Conservation (phyloP, 2,113 vertebrate genomes). For the Chaetodon trifascialis region DNA sequence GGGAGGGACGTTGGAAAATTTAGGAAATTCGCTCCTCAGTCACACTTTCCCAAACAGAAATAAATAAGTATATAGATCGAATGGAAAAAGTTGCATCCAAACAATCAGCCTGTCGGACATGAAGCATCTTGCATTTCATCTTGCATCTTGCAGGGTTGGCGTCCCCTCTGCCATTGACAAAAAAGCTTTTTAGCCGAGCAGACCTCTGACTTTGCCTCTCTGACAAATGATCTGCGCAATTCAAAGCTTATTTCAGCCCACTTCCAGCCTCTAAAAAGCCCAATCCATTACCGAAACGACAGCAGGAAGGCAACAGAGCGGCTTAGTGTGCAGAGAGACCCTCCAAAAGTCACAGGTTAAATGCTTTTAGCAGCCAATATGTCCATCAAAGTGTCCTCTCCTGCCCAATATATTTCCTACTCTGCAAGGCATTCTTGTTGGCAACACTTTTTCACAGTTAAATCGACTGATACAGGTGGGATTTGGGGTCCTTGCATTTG, state of each 20-base stretch:
- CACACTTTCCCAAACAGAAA: neutral
- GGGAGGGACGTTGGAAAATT: neutral
- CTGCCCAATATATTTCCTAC: neutral
- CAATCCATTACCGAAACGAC: constrained; percentile 25
- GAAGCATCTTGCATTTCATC: neutral
- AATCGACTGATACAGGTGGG: neutral
- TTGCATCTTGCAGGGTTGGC: neutral
- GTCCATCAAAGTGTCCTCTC: constrained; percentile 21
- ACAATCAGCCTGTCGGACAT: neutral
- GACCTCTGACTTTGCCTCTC: constrained; percentile 10
- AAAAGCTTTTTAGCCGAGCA: constrained; percentile 16
- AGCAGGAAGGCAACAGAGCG: constrained; percentile 19
- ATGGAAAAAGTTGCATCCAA: neutral
- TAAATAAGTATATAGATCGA: neutral
- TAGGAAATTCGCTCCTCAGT: neutral
- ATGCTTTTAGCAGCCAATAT: constrained; percentile 13
- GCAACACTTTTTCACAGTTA: too few relatives aligned
- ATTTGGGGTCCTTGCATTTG: neutral
- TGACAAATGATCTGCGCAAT: constrained; percentile 38
- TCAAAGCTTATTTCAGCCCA: constrained; percentile 6
- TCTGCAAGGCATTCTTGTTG: neutral
- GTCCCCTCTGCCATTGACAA: constrained; percentile 16
- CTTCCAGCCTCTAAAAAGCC: constrained; percentile 29
- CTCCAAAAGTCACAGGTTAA: constrained; percentile 22
- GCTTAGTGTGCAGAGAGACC: constrained; percentile 7